Percentiles rank a stretch among this genome's conserved stretches.
Conservation (phyloP, 2,888 invertebrate species). For the Ephialtes manifestator region DNA sequence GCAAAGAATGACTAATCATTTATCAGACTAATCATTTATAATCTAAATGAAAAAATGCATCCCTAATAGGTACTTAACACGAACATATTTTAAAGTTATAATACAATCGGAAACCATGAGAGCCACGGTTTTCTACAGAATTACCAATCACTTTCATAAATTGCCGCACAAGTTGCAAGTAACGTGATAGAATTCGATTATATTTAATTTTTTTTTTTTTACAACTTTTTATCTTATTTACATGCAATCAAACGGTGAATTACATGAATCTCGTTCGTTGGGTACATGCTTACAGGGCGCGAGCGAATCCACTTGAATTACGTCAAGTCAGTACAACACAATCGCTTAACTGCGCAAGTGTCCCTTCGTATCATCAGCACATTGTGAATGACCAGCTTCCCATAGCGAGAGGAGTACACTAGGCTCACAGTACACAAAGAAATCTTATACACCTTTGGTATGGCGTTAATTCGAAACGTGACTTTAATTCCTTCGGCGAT, state of each 20-base stretch:
- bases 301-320: slow-evolving; percentile 47
- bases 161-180: neutral
- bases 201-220: neutral
- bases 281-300: neutral
- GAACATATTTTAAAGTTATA: too few species aligned
- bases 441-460: slow-evolving; percentile 28
- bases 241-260: neutral
- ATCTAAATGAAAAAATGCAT: too few species aligned
- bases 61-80: too few species aligned
- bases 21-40: too few species aligned
- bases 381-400: slow-evolving; percentile 55
- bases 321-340: slow-evolving; percentile 62
- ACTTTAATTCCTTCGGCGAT: slow-evolving; percentile 22
- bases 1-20: too few species aligned
- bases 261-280: neutral
- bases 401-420: slow-evolving; percentile 26
- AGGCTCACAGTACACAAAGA: slow-evolving; percentile 36
- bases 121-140: too few species aligned
- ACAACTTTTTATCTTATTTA: neutral
- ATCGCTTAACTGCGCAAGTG: slow-evolving; percentile 54
- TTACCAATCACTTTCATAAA: neutral
- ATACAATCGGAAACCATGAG: too few species aligned
- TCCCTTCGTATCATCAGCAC: slow-evolving; percentile 60
- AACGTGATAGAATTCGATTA: neutral
- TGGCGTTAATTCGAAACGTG: slow-evolving; percentile 30